Conservation (phyloP, 2,113 vertebrate species). For the Hoplias malabaricus region DNA sequence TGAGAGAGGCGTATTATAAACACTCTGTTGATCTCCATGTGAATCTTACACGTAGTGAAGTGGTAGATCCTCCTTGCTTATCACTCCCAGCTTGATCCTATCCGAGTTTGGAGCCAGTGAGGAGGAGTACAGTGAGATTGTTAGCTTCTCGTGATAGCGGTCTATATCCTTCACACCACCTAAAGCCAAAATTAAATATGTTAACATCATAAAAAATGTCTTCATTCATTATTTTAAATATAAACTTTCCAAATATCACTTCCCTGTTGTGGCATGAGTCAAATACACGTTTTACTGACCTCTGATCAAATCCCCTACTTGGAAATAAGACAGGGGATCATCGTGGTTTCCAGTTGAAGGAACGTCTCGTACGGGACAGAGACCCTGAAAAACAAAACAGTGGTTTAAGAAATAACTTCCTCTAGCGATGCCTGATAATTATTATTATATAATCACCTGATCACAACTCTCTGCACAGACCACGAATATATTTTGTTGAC, state of each 20-base stretch:
- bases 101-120: constrained; percentile 78
- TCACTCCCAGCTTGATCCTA: constrained; percentile 85
- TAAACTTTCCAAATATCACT: neutral
- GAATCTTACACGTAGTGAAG: constrained; percentile 85
- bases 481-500: too few relatives aligned
- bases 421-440: too few relatives aligned
- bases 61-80: constrained; percentile 88
- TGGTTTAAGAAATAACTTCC: too few relatives aligned
- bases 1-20: too few relatives aligned
- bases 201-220: too few relatives aligned
- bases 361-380: constrained; percentile 93
- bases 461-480: too few relatives aligned
- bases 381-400: constrained; percentile 73
- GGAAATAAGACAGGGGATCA: constrained; percentile 94
- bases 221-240: too few relatives aligned
- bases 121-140: constrained; percentile 81
- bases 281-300: constrained; percentile 61
- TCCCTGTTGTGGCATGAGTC: neutral
- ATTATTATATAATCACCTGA: too few relatives aligned
- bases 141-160: constrained; percentile 93
- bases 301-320: constrained; percentile 90
- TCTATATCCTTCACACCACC: constrained; percentile 94
- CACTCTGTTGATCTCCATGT: too few relatives aligned
- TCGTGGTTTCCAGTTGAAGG: constrained; percentile 93
- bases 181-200: constrained; percentile 56